A percentile compares a stretch with the other conserved stretches of the same genome.
phyloP scores from a whole-genome alignment of 1,140 invertebrate genomes.

The Dendrolimus punctatus region DNA sequence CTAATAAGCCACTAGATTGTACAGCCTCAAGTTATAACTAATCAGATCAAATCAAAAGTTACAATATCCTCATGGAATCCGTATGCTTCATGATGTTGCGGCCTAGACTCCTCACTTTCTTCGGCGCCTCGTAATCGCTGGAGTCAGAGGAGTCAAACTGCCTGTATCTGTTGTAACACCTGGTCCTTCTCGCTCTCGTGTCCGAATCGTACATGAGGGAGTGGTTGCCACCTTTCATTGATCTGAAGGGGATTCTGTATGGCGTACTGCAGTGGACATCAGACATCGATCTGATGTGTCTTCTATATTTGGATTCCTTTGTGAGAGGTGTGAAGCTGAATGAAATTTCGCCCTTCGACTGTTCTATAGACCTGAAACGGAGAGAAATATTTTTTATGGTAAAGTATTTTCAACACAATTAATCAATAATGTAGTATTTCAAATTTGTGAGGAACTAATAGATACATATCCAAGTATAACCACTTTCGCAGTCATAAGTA shows the following conservation, averaged over 20 bases:
- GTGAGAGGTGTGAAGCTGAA: constrained; percentile 44
- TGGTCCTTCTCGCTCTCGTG: constrained; percentile 40
- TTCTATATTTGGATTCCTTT: constrained; percentile 51
- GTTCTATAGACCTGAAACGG: constrained; percentile 56
- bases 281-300: constrained; percentile 63
- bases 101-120: constrained; percentile 39
- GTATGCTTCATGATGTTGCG: constrained; percentile 55
- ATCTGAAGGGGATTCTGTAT: constrained; percentile 43
- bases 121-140: constrained; percentile 44
- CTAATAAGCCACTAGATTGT: constrained; percentile 36
- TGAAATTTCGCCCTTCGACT: constrained; percentile 30
- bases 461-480: too few species aligned
- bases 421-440: too few species aligned
- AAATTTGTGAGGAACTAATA: constrained; percentile 3
- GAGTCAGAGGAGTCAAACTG: constrained; percentile 52
- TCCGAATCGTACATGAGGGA: constrained; percentile 59
- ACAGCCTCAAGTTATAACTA: constrained; percentile 25
- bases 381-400: constrained; percentile 7
- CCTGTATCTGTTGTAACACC: constrained; percentile 28
- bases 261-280: constrained; percentile 62
- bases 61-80: constrained; percentile 60
- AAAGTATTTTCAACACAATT: too few species aligned
- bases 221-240: constrained; percentile 36
- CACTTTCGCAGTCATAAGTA: neutral
- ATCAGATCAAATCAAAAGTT: constrained; percentile 10